A percentile compares a stretch with the other conserved stretches of the same genome.
phyloP scores from a whole-genome alignment of 2,888 invertebrate species.

The Dendrolimus houi region DNA sequence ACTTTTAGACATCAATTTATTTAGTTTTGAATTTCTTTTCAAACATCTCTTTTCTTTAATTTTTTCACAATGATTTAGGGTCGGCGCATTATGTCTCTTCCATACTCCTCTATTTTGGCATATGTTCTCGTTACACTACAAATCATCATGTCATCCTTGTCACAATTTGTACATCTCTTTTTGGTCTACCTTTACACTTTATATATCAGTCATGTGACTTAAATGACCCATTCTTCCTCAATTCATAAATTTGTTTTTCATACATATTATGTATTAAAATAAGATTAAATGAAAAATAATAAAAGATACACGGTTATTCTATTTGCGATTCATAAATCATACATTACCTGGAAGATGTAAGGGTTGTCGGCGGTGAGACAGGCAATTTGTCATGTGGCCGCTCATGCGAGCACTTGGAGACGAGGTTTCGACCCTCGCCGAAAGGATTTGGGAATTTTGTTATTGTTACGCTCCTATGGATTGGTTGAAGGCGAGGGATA shows the following conservation, averaged over 20 bases:
- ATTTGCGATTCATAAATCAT: constrained; percentile 65
- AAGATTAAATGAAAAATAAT: constrained; percentile 2
- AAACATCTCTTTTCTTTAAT: too few species aligned
- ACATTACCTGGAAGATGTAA: constrained; percentile 58
- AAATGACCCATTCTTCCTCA: too few species aligned
- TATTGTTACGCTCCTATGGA: constrained; percentile 14
- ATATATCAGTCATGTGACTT: too few species aligned
- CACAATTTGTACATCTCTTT: too few species aligned
- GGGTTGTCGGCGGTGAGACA: constrained; percentile 45
- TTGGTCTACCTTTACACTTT: too few species aligned
- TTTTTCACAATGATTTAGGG: too few species aligned
- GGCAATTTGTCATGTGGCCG: constrained; percentile 67
- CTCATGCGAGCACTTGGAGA: constrained; percentile 39
- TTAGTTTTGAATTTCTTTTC: too few species aligned
- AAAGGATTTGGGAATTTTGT: constrained; percentile 31
- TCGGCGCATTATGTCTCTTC: too few species aligned
- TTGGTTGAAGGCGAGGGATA: background rate
- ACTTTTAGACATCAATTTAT: too few species aligned
- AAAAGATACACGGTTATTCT: constrained; percentile 27
- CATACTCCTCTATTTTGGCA: too few species aligned
- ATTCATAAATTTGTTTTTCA: background rate
- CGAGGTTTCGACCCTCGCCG: constrained; percentile 37
- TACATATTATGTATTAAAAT: background rate
- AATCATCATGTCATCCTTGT: too few species aligned
- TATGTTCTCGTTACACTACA: too few species aligned